phyloP scores from a whole-genome alignment of 2,888 invertebrate genomes.

The Mimumesa dahlbomi region DNA sequence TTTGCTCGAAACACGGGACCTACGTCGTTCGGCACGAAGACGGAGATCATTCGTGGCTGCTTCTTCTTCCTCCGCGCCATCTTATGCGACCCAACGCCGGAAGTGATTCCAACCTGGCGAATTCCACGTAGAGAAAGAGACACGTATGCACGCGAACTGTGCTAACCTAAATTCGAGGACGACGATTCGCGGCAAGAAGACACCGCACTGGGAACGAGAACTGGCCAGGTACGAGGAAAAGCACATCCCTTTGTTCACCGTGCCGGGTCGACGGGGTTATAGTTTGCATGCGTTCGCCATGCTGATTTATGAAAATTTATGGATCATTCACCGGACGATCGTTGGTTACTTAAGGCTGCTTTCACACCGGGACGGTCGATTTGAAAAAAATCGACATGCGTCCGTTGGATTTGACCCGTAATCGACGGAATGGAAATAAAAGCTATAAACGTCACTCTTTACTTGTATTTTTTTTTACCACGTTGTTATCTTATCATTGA shows the following conservation, averaged over 20 bases:
- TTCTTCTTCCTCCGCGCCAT: constrained; percentile 77
- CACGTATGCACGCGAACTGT: constrained; percentile 19
- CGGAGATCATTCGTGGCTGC: constrained; percentile 74
- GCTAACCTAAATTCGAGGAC: constrained; percentile 56
- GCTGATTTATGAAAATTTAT: constrained; percentile 79
- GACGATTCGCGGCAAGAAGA: constrained; percentile 43
- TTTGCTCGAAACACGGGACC: constrained; percentile 22
- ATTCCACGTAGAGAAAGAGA: constrained; percentile 18
- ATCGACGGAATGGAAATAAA: neutral
- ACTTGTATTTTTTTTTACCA: neutral
- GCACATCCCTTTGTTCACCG: constrained; percentile 44
- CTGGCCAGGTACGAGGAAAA: constrained; percentile 38
- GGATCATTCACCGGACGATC: constrained; percentile 63
- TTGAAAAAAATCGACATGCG: constrained; percentile 12
- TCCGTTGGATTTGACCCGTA: neutral
- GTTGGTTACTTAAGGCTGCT: constrained; percentile 23
- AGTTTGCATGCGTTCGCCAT: constrained; percentile 74
- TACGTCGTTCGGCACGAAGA: constrained; percentile 77
- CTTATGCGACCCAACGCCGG: constrained; percentile 23
- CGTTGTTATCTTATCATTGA: neutral
- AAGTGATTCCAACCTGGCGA: constrained; percentile 6
- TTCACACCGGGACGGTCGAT: constrained; percentile 16
- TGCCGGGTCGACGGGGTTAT: constrained; percentile 78
- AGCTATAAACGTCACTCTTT: neutral
- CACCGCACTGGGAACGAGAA: constrained; percentile 43